A percentile compares a stretch with the other conserved stretches of the same genome.
Conservation (phyloP, 2,888 invertebrate species). For the Copidosoma aretas region DNA sequence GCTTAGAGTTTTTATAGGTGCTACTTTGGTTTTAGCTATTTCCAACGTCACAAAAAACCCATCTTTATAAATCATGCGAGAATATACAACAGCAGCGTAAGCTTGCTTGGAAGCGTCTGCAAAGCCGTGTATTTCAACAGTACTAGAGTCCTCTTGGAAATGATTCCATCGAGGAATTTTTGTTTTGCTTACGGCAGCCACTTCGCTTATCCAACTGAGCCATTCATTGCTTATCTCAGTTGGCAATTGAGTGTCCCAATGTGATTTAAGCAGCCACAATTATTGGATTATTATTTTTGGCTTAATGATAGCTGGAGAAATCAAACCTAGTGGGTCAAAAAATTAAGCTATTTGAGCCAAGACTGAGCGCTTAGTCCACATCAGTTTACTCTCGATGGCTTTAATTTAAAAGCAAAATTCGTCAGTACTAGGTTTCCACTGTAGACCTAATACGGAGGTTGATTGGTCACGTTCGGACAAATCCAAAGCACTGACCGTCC, state of each 20-base stretch:
- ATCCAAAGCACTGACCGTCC: too few species aligned
- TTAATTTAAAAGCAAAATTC: too few species aligned
- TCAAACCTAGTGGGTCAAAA: slow-evolving; percentile 6
- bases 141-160: background rate
- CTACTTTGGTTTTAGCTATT: background rate
- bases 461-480: too few species aligned
- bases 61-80: background rate
- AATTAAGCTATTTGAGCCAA: background rate
- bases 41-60: background rate
- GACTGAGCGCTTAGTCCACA: background rate
- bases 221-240: background rate
- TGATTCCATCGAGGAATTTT: background rate
- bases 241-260: background rate
- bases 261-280: background rate
- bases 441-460: too few species aligned
- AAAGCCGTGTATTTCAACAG: background rate
- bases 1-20: background rate
- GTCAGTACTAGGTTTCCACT: too few species aligned
- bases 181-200: background rate
- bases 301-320: background rate
- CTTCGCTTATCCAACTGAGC: background rate
- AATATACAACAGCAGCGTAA: background rate
- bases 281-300: background rate
- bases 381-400: too few species aligned
- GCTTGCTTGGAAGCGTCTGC: background rate